Conservation (phyloP, 2,113 vertebrate species). For the Chlamydotis undulata region DNA sequence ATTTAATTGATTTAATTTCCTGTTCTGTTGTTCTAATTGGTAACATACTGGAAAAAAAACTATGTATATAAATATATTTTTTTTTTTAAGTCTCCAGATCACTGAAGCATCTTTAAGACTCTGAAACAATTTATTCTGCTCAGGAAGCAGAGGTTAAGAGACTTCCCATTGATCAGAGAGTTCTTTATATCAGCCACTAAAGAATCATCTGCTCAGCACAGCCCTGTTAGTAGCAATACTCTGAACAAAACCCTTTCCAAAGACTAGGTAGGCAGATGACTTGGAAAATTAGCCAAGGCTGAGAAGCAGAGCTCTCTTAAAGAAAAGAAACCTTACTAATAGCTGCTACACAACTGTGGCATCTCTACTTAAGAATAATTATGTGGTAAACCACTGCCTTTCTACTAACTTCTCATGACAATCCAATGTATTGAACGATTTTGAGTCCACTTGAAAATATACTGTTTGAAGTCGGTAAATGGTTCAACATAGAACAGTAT, state of each 20-base stretch:
- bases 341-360: background rate
- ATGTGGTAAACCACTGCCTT: background rate
- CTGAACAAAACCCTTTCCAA: background rate
- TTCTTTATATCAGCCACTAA: background rate
- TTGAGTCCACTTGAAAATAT: background rate
- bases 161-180: slow-evolving; percentile 38
- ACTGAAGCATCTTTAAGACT: background rate
- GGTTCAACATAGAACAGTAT: background rate
- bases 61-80: too few relatives aligned
- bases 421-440: background rate
- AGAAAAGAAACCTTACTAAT: background rate
- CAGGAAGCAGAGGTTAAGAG: slow-evolving; percentile 31
- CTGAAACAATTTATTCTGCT: background rate
- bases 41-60: background rate
- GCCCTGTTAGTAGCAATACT: background rate
- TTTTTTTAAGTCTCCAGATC: background rate
- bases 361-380: background rate
- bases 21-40: background rate
- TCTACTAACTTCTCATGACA: background rate
- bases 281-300: background rate
- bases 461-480: background rate
- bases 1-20: background rate
- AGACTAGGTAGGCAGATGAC: background rate
- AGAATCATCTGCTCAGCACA: background rate
- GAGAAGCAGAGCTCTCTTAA: background rate